These are phyloP conservation scores for Dicyrtomina minuta DNA, from an alignment of 2,888 invertebrate species.

Conservation along the genomic window DNA sequence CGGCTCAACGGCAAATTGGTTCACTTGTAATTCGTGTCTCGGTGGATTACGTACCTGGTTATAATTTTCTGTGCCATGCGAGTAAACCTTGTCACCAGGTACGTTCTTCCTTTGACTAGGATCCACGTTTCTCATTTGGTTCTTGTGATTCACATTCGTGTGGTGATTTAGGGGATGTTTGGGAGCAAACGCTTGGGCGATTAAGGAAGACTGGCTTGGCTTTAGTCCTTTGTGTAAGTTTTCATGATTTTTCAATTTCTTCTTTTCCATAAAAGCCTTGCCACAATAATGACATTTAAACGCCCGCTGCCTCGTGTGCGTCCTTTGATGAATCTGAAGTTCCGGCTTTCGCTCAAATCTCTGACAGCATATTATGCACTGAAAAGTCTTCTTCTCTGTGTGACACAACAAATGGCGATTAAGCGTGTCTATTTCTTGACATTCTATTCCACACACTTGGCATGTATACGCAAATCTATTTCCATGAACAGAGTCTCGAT, in stretches of 20 bases:
- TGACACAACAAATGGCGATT: slow-evolving; percentile 24
- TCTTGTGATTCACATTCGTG: no score
- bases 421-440: slow-evolving; percentile 26
- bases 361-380: neutral
- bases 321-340: slow-evolving; percentile 14
- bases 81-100: no score
- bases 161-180: slow-evolving; percentile 14
- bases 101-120: no score
- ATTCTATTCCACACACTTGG: slow-evolving; percentile 10
- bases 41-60: no score
- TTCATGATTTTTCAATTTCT: slow-evolving; percentile 22
- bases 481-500: neutral
- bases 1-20: no score
- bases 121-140: no score
- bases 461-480: slow-evolving; percentile 11
- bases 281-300: neutral
- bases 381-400: neutral
- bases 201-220: neutral
- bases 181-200: neutral
- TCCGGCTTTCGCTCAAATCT: slow-evolving; percentile 15
- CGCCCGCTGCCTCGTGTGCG: slow-evolving; percentile 5
- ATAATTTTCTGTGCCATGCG: no score
- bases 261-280: slow-evolving; percentile 14
- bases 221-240: slow-evolving; percentile 8
- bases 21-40: no score